Base-by-base conservation (phyloP, 2,797 vertebrate genomes). In the Anniella stebbinsi region DNA sequence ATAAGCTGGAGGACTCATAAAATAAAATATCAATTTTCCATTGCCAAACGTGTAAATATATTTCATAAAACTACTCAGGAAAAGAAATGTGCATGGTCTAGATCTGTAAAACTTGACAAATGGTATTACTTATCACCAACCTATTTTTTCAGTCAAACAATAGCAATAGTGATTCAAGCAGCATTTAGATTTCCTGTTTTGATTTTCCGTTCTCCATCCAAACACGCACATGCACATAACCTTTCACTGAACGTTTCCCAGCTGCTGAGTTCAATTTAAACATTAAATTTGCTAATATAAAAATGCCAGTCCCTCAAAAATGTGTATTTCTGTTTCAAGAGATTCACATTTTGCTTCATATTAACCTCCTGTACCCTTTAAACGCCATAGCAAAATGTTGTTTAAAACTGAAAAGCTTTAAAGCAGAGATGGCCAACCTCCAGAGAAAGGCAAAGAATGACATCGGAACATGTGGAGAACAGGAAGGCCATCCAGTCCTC, bases 21-120 rank as follows among this genome's bases (percentile, higher is more conserved):
- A 89, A 89, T 84, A 89, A 84, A 75, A 89, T 84, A 76, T 84
- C 72, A 51, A 18, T 84, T 57, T n/a, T 89, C 41, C 41, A 84
- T 63, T 76, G 70, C 72, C 69, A 84, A 66, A 63, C 28, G 30
- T 89, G 33, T 72, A 84, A 45, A 76, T 25, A 83, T n/a, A 63
- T 83, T 83, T 75, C 80, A 83, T 73, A 73, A 78, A 75, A 36
- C 54, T 83, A 82, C 21, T 88, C 70, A 88, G 30, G 67, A 83
- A 83, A 48, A 48, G 36, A 82, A 82, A 82, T 73, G 69, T 45
- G 36, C 51, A 63, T 60, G 21, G 63, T 76, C 41, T 69, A 67
- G 15, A 54, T 80, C 23, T 69, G 51, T 69, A 54, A 81, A 89
- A 84, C 12, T 67, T 67, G 33, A 36, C 33, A 82, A 63, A 69